Base-by-base conservation (phyloP, 2,888 invertebrate species). In the Andricus quercusramuli region DNA sequence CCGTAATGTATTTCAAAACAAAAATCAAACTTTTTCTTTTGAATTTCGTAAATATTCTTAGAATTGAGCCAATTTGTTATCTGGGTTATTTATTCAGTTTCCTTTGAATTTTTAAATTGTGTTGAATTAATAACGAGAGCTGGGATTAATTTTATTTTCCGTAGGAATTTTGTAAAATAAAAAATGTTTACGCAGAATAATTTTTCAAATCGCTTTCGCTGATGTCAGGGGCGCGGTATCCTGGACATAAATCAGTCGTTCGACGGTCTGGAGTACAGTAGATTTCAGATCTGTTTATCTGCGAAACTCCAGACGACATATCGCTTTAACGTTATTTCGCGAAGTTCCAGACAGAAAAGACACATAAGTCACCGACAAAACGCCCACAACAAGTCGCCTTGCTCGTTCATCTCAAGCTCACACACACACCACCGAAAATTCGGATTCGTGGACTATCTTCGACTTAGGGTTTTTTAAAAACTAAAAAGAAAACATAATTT, bases 211-310 rank as follows among this genome's bases (percentile, higher is more conserved):
- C 6, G 64, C 6, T 64, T 29, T 64, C 9, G 70, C 47, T 74
- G 29, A 51, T 74, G 74, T 74, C 74, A 56, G 74, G 56, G 74
- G 70, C 32, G 32, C n/a, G 47, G 32, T 74, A 74, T 74, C 22
- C 74, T 37, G 74, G 56, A 56, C n/a, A 74, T 74, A 74, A 74
- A 74, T 74, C n/a, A 74, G n/a, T 6, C 56, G 13, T 74, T 74
- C 74, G 74, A 74, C 74, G n/a, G 74, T 74, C 56, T 74, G 32
- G 74, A 51, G 74, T 74, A 74, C 20, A 51, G 74, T 74, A 56
- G 74, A 74, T 74, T 74, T 74, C 56, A 74, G 56, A 74, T 74
- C 74, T 74, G 74, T 74, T 74, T 74, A 74, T 74, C 74, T 74
- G 56, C 74, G 37, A 74, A 74, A 74, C 74, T 74, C 74, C 74